phyloP scores from a whole-genome alignment of 2,888 invertebrate genomes.

The Melanostoma mellinum region DNA sequence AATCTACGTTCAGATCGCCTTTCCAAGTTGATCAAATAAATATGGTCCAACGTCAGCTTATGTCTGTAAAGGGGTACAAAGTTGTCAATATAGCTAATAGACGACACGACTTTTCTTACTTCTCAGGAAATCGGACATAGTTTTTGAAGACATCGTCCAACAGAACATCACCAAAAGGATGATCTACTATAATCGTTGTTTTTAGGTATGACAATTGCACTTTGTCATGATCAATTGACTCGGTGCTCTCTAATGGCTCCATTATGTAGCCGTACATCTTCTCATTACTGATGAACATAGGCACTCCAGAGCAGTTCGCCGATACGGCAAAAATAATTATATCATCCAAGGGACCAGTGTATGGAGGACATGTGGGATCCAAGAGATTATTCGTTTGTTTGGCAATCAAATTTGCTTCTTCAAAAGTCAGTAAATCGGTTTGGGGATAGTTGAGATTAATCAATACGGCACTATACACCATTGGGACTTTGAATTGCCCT shows the following conservation, averaged over 20 bases:
- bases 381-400: conserved; percentile 75
- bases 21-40: conserved; percentile 96
- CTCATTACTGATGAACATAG: conserved; percentile 91
- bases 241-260: conserved; percentile 89
- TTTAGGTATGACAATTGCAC: conserved; percentile 90
- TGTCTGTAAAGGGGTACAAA: conserved; percentile 81
- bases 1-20: conserved; percentile 90
- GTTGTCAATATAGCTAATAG: background rate
- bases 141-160: conserved; percentile 81
- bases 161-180: conserved; percentile 82
- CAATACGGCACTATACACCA: conserved; percentile 95
- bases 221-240: conserved; percentile 85
- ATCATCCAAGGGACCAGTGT: conserved; percentile 93
- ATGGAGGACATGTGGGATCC: conserved; percentile 81
- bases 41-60: conserved; percentile 88
- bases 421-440: conserved; percentile 89
- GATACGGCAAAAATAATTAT: conserved; percentile 95
- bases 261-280: conserved; percentile 91
- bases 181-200: conserved; percentile 88
- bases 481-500: conserved; percentile 93
- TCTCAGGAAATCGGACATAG: conserved; percentile 80
- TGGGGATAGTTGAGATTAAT: conserved; percentile 86
- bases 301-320: conserved; percentile 86
- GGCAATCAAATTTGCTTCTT: conserved; percentile 78
- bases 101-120: conserved; percentile 65